Conservation (phyloP, 2,888 invertebrate genomes). For the Labia minor region DNA sequence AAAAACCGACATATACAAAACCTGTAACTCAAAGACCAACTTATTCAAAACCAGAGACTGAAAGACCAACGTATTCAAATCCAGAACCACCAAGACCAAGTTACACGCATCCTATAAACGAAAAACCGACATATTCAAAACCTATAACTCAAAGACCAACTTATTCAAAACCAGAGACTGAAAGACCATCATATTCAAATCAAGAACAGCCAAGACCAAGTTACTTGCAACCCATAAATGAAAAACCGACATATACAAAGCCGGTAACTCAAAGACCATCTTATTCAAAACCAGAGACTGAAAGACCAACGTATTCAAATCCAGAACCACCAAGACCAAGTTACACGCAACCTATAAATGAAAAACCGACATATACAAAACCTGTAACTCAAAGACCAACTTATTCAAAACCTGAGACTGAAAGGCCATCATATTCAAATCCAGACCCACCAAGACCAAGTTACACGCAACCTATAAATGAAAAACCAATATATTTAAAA, state of each 20-base stretch:
- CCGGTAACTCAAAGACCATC: neutral
- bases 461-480: neutral
- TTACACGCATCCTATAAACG: neutral
- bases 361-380: conserved; percentile 13
- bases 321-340: neutral
- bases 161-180: neutral
- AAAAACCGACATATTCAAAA: neutral
- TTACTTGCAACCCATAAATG: neutral
- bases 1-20: neutral
- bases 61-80: neutral
- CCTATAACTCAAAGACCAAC: neutral
- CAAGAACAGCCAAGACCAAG: neutral
- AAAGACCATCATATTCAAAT: neutral
- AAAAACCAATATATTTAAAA: neutral
- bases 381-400: neutral
- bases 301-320: neutral
- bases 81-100: neutral
- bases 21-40: neutral
- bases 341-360: neutral
- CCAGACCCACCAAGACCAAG: neutral
- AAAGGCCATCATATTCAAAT: neutral
- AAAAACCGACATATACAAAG: neutral
- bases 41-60: neutral
- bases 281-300: neutral
- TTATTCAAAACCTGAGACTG: neutral